These are phyloP conservation scores for Sigmodon hispidus DNA, from an alignment of 2,113 vertebrate genomes.

Conservation along the genomic window DNA sequence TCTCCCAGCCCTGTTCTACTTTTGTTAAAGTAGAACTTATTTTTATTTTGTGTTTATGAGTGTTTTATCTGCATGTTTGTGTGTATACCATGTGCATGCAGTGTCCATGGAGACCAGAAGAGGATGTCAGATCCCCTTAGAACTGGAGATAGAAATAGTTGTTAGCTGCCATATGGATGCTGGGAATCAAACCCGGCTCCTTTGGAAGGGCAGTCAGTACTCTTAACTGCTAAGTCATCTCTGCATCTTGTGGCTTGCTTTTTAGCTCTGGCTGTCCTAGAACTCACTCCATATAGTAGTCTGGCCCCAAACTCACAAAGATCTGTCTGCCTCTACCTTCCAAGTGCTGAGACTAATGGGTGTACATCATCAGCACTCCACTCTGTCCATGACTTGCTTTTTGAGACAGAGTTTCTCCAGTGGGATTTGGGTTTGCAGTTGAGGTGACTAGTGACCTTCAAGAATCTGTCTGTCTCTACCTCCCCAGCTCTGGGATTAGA, in stretches of 20 bases:
- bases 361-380: rapidly evolving
- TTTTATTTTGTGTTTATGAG: background rate
- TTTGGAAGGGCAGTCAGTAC: background rate
- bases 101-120: background rate
- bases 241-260: background rate
- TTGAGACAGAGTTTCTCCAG: background rate
- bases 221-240: background rate
- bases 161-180: background rate
- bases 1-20: background rate
- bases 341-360: background rate
- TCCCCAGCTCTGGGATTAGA: background rate
- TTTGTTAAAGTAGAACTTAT: too few relatives aligned
- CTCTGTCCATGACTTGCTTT: background rate
- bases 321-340: background rate
- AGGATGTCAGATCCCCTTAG: background rate
- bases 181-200: background rate
- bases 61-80: background rate
- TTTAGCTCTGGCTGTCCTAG: background rate
- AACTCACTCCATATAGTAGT: background rate
- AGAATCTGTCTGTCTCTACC: background rate
- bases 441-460: background rate
- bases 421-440: background rate
- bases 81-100: background rate
- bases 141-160: background rate
- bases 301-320: background rate